Conservation (phyloP, 2,797 vertebrate genomes). For the Sitta carolinensis region DNA sequence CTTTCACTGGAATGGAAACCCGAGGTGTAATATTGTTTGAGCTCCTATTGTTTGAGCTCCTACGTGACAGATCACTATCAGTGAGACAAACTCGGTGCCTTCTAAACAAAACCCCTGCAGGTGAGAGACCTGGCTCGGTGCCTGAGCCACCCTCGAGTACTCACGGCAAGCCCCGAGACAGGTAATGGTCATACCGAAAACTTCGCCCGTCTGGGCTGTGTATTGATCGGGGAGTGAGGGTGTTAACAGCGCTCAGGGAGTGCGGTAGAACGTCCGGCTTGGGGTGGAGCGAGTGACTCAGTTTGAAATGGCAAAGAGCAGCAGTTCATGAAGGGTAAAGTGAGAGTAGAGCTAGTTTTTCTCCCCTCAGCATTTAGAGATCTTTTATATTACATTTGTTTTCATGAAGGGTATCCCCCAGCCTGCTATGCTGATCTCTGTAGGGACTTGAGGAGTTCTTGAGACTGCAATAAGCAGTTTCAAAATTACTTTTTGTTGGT, state of each 20-base stretch:
- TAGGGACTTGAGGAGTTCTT: not conserved
- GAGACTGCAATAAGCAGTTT: not conserved
- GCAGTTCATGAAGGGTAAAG: not conserved
- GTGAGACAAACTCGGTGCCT: not conserved
- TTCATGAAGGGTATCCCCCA: not conserved
- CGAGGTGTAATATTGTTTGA: not conserved
- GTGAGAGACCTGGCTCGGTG: not conserved
- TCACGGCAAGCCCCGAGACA: not conserved
- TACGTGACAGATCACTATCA: not conserved
- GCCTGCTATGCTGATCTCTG: not conserved
- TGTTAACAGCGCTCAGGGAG: not conserved
- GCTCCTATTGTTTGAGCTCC: not conserved
- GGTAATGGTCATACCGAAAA: not conserved
- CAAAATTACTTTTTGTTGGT: not conserved
- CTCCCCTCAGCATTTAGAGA: not conserved
- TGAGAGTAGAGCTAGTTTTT: not conserved
- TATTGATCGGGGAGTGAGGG: not conserved
- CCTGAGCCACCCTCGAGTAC: not conserved
- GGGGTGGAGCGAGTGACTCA: constrained; percentile 7
- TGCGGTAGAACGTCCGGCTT: not conserved
- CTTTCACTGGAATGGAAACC: not conserved
- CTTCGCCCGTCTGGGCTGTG: not conserved
- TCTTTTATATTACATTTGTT: not conserved
- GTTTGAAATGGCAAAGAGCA: not conserved
- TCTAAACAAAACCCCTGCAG: not conserved